Conservation (phyloP, 1,140 invertebrate genomes). For the Kradibia gibbosae region DNA sequence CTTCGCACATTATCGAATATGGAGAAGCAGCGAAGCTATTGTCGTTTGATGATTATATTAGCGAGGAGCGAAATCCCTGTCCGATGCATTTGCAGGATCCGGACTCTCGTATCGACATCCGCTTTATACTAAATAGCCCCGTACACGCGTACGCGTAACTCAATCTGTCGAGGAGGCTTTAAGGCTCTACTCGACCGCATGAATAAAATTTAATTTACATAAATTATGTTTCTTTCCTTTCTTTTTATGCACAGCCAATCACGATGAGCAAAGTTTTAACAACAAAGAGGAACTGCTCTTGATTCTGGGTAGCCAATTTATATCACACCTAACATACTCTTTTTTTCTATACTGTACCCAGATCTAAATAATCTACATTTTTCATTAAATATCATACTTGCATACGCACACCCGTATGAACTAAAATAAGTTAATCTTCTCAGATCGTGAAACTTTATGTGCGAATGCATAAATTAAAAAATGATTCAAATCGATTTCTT, state of each 20-base stretch:
- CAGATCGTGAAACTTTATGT: neutral
- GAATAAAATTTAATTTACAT: neutral
- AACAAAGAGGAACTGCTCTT: neutral
- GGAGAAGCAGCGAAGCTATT: too few species aligned
- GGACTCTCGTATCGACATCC: too few species aligned
- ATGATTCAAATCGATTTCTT: neutral
- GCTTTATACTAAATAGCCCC: too few species aligned
- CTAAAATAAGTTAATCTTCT: too few species aligned
- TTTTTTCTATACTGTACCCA: neutral
- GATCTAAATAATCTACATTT: neutral
- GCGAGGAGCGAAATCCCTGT: too few species aligned
- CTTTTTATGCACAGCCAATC: neutral
- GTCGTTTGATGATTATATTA: too few species aligned
- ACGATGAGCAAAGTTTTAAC: neutral
- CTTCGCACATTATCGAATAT: too few species aligned
- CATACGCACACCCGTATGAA: neutral
- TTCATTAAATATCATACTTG: neutral
- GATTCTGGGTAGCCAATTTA: neutral
- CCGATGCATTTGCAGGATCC: too few species aligned
- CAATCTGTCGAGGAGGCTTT: too few species aligned
- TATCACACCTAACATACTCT: neutral
- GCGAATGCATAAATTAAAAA: neutral
- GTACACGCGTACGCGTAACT: too few species aligned
- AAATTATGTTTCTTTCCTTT: neutral
- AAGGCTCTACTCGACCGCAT: neutral